These are phyloP conservation scores for Pavo muticus DNA, from an alignment of 2,113 vertebrate species.

Conservation along the genomic window DNA sequence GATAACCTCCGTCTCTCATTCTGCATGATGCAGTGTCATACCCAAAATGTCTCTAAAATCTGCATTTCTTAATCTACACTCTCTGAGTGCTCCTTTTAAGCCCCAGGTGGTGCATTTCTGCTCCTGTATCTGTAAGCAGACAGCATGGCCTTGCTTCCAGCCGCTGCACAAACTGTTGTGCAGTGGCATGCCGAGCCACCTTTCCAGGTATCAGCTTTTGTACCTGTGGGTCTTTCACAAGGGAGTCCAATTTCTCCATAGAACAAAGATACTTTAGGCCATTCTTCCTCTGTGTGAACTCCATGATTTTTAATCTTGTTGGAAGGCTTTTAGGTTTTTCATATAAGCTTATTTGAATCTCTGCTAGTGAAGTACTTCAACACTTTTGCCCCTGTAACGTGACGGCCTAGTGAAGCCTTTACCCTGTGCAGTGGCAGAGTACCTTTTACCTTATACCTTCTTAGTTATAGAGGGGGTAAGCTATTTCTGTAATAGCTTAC, in stretches of 20 bases:
- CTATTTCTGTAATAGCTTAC: too few species aligned
- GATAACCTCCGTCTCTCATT: not conserved
- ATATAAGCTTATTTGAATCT: not conserved
- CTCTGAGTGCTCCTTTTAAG: not conserved
- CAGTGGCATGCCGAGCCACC: rapidly evolving
- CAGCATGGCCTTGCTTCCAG: not conserved
- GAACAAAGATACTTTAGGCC: not conserved
- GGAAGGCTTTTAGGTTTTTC: not conserved
- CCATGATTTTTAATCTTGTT: not conserved
- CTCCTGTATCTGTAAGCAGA: not conserved
- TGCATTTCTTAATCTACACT: not conserved
- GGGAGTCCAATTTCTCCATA: not conserved
- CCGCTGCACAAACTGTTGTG: rapidly evolving
- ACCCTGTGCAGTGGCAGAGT: not conserved
- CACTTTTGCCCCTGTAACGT: rapidly evolving
- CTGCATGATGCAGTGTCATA: not conserved
- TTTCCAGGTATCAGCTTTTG: not conserved
- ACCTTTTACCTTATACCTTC: not conserved
- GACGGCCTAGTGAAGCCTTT: not conserved
- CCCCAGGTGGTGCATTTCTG: not conserved
- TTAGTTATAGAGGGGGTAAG: too few species aligned
- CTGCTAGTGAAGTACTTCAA: not conserved
- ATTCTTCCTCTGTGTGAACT: not conserved
- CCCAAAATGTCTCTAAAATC: not conserved
- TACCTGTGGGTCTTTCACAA: not conserved